Evolutionary conservation across 2,888 invertebrate species (phyloP).

Genomic region (Eucriotettix oculatus): DNA sequence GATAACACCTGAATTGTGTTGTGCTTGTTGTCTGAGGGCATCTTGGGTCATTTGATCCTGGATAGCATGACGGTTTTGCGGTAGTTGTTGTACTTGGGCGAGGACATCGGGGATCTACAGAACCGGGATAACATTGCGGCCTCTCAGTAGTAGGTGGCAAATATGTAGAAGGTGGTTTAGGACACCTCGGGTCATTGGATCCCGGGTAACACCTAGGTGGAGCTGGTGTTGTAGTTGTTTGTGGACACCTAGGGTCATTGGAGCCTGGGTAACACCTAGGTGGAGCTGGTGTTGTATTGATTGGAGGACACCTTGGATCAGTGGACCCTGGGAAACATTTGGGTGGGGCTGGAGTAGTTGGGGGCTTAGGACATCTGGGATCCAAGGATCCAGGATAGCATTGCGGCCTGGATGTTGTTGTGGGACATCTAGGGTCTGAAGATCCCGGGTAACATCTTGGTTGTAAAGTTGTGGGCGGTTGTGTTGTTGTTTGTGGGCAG

Average conservation of each 20-base stretch:
- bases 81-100: constrained; percentile 6
- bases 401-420: constrained; percentile 12
- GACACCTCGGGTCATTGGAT: too few species aligned
- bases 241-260: too few species aligned
- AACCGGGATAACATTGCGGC: constrained; percentile 20
- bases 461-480: constrained; percentile 14
- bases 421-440: constrained; percentile 17
- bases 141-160: constrained; percentile 19
- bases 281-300: too few species aligned
- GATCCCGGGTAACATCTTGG: constrained; percentile 22
- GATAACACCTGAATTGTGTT: constrained; percentile 15
- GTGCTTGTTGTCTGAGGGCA: constrained; percentile 13
- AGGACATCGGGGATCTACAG: constrained; percentile 16
- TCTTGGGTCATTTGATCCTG: constrained; percentile 17
- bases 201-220: too few species aligned
- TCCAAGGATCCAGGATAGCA: constrained; percentile 11
- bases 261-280: too few species aligned
- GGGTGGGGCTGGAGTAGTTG: too few species aligned
- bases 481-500: background rate
- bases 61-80: constrained; percentile 19
- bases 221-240: too few species aligned
- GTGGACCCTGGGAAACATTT: too few species aligned
- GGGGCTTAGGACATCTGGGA: constrained; percentile 10
- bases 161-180: too few species aligned
- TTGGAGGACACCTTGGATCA: too few species aligned